Conservation (phyloP, 2,797 vertebrate species). For the Xenopus petersii region DNA sequence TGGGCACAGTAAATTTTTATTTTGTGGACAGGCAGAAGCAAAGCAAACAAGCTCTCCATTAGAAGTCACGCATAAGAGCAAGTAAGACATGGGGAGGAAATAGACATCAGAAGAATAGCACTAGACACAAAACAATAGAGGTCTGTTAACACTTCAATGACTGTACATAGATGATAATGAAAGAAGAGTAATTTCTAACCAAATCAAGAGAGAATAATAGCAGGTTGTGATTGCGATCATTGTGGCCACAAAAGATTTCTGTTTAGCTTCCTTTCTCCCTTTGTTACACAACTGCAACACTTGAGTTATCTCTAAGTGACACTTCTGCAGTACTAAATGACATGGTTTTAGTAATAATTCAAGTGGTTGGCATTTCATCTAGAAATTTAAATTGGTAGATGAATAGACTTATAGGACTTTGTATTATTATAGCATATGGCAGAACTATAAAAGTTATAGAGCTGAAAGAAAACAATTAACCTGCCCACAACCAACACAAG, state of each 20-base stretch:
- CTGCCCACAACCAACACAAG: too few relatives aligned
- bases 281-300: neutral
- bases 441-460: too few relatives aligned
- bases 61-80: neutral
- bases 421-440: too few relatives aligned
- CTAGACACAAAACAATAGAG: neutral
- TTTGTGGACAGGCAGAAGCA: neutral
- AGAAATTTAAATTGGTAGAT: too few relatives aligned
- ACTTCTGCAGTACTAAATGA: too few relatives aligned
- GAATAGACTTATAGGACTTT: too few relatives aligned
- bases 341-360: too few relatives aligned
- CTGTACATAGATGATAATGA: neutral
- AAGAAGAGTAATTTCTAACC: neutral
- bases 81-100: neutral
- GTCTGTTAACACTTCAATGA: neutral
- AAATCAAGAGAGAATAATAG: too few relatives aligned
- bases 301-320: too few relatives aligned
- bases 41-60: neutral
- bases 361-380: too few relatives aligned
- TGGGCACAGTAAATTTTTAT: slow-evolving; percentile 9
- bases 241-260: neutral
- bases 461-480: too few relatives aligned
- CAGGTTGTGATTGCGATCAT: too few relatives aligned
- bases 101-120: neutral
- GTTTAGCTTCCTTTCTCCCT: neutral